These are phyloP conservation scores for Xenopus borealis DNA, from an alignment of 2,113 vertebrate genomes.

Conservation along the genomic window DNA sequence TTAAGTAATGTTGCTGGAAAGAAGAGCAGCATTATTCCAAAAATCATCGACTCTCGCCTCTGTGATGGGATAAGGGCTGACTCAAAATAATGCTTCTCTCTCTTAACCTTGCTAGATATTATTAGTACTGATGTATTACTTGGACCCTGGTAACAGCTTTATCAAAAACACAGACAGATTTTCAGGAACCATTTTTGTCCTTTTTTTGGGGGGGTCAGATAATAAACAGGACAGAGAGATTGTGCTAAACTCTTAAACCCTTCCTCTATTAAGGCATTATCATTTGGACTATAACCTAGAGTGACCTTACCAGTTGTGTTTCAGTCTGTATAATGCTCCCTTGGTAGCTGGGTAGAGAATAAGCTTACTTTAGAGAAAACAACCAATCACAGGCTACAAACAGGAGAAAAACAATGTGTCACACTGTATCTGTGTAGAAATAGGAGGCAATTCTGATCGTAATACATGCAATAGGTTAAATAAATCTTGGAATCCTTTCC, in stretches of 20 bases:
- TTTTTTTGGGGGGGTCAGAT: slow-evolving; percentile 40
- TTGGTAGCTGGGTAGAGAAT: slow-evolving; percentile 57
- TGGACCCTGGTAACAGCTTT: slow-evolving; percentile 11
- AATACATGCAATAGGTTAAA: slow-evolving; percentile 40
- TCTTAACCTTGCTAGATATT: slow-evolving; percentile 8
- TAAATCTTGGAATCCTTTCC: slow-evolving; percentile 14
- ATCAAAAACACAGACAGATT: slow-evolving; percentile 39
- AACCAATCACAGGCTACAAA: slow-evolving; percentile 44
- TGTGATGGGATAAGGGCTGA: slow-evolving; percentile 26
- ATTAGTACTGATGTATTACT: background rate
- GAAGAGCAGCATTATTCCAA: background rate
- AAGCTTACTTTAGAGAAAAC: slow-evolving; percentile 48
- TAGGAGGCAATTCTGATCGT: slow-evolving; percentile 25
- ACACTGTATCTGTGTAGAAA: slow-evolving; percentile 40
- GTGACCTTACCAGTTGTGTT: slow-evolving; percentile 51
- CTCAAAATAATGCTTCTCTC: slow-evolving; percentile 3
- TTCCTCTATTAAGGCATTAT: slow-evolving; percentile 54
- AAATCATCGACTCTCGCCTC: background rate
- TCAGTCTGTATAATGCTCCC: slow-evolving; percentile 54
- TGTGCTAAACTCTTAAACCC: slow-evolving; percentile 33
- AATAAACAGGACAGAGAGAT: slow-evolving; percentile 41
- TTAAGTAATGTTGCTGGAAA: slow-evolving; percentile 9
- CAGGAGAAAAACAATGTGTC: slow-evolving; percentile 42
- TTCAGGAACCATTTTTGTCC: slow-evolving; percentile 31
- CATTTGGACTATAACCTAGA: slow-evolving; percentile 51